These are phyloP conservation scores for Teinopalpus imperialis DNA, from an alignment of 2,888 invertebrate species.

Conservation along the genomic window DNA sequence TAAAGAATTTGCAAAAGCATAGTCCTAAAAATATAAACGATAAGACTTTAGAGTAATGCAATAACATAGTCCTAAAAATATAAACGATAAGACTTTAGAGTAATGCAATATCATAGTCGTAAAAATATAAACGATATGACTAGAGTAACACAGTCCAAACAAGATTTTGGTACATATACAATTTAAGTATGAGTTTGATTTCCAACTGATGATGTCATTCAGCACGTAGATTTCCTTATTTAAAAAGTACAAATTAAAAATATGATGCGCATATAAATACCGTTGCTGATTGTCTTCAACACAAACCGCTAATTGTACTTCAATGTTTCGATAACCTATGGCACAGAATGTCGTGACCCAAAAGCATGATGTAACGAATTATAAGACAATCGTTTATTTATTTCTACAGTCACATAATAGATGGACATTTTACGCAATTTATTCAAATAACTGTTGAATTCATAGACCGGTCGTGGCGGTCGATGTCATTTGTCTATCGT, in stretches of 20 bases:
- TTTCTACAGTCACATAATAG: conserved; percentile 6
- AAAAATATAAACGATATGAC: too few species aligned
- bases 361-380: conserved; percentile 12
- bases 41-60: too few species aligned
- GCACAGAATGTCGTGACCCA: conserved; percentile 7
- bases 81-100: too few species aligned
- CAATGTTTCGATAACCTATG: conserved; percentile 21
- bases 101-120: too few species aligned
- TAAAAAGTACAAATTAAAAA: background rate
- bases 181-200: too few species aligned
- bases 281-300: conserved; percentile 8
- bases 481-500: conserved; percentile 12
- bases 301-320: conserved; percentile 19
- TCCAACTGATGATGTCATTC: too few species aligned
- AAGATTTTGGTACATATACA: too few species aligned
- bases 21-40: too few species aligned
- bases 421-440: conserved; percentile 16
- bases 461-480: background rate
- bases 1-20: too few species aligned
- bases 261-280: conserved; percentile 3
- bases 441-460: conserved; percentile 15
- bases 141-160: too few species aligned
- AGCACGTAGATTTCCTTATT: too few species aligned
- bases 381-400: conserved; percentile 11
- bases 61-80: too few species aligned